Percentiles rank a stretch among this genome's conserved stretches.
Conservation (phyloP, 1,140 invertebrate species). For the Habropoda laboriosa region DNA sequence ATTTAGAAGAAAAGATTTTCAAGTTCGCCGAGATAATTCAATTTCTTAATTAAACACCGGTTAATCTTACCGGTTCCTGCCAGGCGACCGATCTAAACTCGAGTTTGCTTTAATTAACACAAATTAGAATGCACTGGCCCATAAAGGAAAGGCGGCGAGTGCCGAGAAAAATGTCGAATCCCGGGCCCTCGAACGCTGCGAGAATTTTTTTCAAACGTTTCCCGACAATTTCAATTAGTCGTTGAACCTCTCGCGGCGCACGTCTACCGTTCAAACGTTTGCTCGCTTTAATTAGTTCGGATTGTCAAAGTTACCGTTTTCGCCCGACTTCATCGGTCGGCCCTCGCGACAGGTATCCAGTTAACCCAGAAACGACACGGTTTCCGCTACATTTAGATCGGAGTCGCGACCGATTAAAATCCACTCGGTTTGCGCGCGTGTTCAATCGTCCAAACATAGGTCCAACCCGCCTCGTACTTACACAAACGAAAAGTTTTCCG, state of each 20-base stretch:
- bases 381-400: no score
- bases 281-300: conserved; percentile 20
- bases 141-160: background rate
- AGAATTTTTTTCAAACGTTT: conserved; percentile 10
- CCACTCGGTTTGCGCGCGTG: background rate
- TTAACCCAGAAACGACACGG: conserved; percentile 13
- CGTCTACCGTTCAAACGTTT: conserved; percentile 10
- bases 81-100: background rate
- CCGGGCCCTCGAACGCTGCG: background rate
- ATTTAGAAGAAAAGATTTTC: background rate
- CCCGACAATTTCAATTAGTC: conserved; percentile 25
- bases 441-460: background rate
- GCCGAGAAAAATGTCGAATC: background rate
- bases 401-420: background rate
- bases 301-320: conserved; percentile 20
- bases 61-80: background rate
- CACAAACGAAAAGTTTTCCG: no score
- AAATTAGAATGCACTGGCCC: background rate
- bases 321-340: background rate
- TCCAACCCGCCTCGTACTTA: no score
- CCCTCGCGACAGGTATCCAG: background rate
- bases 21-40: background rate
- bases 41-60: background rate
- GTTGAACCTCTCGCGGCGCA: background rate
- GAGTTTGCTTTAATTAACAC: background rate